Base-by-base conservation (phyloP, 2,888 invertebrate genomes). In the Orthonychiurus folsomi region DNA sequence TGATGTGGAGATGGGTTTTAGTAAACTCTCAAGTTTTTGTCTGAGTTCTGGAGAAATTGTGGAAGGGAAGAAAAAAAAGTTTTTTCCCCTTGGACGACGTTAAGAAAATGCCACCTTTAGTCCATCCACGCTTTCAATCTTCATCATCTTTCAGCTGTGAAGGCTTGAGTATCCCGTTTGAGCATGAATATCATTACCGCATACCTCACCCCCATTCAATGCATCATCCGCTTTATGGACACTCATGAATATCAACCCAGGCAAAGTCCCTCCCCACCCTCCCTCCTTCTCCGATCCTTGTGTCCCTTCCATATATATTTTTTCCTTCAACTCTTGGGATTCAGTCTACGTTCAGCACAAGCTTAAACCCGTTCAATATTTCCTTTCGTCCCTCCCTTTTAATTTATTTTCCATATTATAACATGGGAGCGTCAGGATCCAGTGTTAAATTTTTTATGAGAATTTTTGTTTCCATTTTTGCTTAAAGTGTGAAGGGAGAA, bases 61-160 rank as follows among this genome's bases (percentile, higher is more conserved):
- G n/a, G n/a, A n/a, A n/a, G n/a, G n/a, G n/a, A n/a, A n/a, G n/a
- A n/a, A n/a, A n/a, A n/a, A n/a, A n/a, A n/a, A n/a, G n/a, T n/a
- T n/a, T n/a, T n/a, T n/a, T n/a, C n/a, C n/a, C n/a, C n/a, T n/a
- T n/a, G n/a, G n/a, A n/a, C n/a, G n/a, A n/a, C n/a, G n/a, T n/a
- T 5, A 37, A 15, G 37, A 37, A 37, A 37, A 5, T 37, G 37
- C 37, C 37, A 37, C 37, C 37, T 37, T 37, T 5, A 37, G 37
- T 37, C 37, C 37, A 37, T 37, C 15, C 28, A 37, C 28, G 37
- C 37, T 37, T 23, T 59, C 59, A 59, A 59, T 59, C 48, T 50
- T 59, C 59, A 59, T 59, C 50, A 50, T 59, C 50, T 59, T 26
- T 59, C 50, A 50, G 59, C 59, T 59, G 59, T 59, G 50, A 59